Base-by-base conservation (phyloP, 2,113 vertebrate genomes). In the Tachysurus vachellii region DNA sequence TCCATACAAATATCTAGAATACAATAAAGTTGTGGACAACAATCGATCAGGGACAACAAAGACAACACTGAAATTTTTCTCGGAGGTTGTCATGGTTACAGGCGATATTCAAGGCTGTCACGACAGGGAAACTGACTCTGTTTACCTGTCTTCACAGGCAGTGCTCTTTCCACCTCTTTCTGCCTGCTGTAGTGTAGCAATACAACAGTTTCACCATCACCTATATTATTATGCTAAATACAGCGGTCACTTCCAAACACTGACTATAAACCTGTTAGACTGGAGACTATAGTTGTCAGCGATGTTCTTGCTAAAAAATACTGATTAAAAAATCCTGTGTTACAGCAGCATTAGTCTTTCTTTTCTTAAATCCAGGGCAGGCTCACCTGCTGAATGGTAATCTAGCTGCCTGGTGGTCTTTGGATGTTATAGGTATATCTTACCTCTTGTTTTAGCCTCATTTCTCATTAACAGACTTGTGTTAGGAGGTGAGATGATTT, bases 71-170 rank as follows among this genome's bases (percentile, higher is more conserved):
- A 81, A 81, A 81, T 81, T 61, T 81, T 81, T 81, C 79, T 61
- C 36, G 21, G 57, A 81, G 79, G 79, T 81, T 81, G 79, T 81
- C 79, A 81, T 81, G 79, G 79, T 81, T 81, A 81, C 79, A 21
- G 79, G 79, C 57, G 36, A 61, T 81, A 81, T 81, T 61, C 79
- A 81, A 81, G 79, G 79, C 79, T 81, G 79, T 81, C 79, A 81
- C 79, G 79, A 81, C 79, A 81, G 56, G 79, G 79, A 19, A 81
- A 61, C 79, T 61, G 79, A 81, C 79, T 81, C 79, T 61, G 79
- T 81, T 81, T 81, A 81, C 79, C 56, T 81, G 79, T 61, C 79
- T 56, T 81, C 79, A 36, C 57, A 81, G 79, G 57, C 79, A 81
- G 79, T 44, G 56, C 56, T 81, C 79, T 61, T 44, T 81, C 79